A percentile compares a stretch with the other conserved stretches of the same genome.
Evolutionary conservation across 2,797 vertebrate species (phyloP).

Genomic region (Tarsius wallacei): DNA sequence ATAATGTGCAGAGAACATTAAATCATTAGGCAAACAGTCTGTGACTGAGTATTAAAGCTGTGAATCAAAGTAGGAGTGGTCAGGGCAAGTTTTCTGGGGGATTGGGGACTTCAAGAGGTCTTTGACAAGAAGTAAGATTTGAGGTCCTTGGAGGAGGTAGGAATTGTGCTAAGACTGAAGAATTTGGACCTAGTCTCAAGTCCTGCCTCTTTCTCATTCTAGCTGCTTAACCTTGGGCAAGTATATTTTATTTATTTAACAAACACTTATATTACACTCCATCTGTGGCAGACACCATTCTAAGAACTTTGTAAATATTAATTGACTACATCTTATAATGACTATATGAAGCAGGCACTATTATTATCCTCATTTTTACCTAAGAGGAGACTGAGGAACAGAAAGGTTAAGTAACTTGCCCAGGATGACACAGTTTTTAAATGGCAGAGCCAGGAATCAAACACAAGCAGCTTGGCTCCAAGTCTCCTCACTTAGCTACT

Average conservation of each 20-base stretch:
- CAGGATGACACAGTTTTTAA: constrained; percentile 7
- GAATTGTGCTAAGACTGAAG: constrained; percentile 12
- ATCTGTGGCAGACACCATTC: neutral
- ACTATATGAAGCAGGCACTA: neutral
- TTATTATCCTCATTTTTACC: constrained; percentile 19
- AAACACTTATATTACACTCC: neutral
- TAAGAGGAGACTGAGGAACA: constrained; percentile 39
- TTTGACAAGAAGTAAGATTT: constrained; percentile 31
- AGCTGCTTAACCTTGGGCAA: neutral
- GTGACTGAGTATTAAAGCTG: neutral
- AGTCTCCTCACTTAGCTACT: neutral
- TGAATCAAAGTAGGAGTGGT: neutral
- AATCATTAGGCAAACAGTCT: neutral
- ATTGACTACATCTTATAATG: constrained; percentile 23
- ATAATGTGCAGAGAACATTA: neutral
- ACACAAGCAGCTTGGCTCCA: neutral
- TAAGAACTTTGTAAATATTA: constrained; percentile 40
- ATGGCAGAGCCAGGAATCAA: neutral
- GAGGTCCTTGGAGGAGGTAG: neutral
- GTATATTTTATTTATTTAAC: neutral
- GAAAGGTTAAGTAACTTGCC: neutral
- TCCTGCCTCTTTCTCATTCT: neutral
- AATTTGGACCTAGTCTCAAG: neutral
- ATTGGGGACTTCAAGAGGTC: neutral
- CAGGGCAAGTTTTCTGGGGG: neutral